Conservation (phyloP, 2,113 vertebrate genomes). For the Neodon shergylaensis region DNA sequence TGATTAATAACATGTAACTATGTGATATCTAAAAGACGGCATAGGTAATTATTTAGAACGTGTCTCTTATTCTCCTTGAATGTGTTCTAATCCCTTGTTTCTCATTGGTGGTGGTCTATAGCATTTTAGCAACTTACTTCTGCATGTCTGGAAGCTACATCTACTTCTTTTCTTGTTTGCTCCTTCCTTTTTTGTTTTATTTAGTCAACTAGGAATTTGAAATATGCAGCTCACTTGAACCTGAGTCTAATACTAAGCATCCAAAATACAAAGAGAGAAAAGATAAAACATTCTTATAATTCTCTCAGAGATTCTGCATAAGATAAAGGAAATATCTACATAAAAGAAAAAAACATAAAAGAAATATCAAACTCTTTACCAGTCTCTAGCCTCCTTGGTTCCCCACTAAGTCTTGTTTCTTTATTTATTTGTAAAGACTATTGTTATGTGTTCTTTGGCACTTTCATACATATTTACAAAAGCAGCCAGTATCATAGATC, state of each 20-base stretch:
- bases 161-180: background rate
- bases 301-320: background rate
- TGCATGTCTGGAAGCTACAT: background rate
- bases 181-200: background rate
- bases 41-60: background rate
- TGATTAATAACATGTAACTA: background rate
- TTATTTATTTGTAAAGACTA: background rate
- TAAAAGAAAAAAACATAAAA: background rate
- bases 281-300: background rate
- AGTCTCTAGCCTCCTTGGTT: background rate
- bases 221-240: background rate
- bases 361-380: background rate
- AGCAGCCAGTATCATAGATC: background rate
- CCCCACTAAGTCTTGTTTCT: background rate
- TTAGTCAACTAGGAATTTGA: background rate
- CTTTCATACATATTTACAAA: background rate
- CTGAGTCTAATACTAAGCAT: background rate
- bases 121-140: background rate
- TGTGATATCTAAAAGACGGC: background rate
- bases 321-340: background rate
- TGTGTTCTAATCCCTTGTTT: background rate
- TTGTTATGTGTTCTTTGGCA: background rate
- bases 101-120: background rate
- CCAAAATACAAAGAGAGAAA: background rate
- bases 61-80: background rate